Evolutionary conservation across 2,888 invertebrate species (phyloP).

Genomic region (Chrysolina haemoptera): DNA sequence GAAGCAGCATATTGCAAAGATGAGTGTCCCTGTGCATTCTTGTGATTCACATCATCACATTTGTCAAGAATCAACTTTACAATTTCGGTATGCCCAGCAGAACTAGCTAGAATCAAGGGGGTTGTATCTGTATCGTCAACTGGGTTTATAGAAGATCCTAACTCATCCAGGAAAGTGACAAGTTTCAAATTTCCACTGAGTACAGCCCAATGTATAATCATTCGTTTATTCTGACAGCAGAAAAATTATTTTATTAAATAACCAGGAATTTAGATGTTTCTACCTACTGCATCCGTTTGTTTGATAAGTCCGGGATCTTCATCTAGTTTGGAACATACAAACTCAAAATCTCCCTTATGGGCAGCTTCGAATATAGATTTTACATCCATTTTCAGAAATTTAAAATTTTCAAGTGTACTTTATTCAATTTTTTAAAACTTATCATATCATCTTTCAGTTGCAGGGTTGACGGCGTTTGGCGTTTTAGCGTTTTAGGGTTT

Average conservation of each 20-base stretch:
- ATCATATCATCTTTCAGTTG: neutral
- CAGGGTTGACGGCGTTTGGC: neutral
- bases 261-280: neutral
- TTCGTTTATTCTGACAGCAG: constrained; percentile 76
- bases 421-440: neutral
- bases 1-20: constrained; percentile 90
- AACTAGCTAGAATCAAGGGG: constrained; percentile 85
- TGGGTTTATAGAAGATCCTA: constrained; percentile 79
- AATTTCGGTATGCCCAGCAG: constrained; percentile 81
- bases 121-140: constrained; percentile 84
- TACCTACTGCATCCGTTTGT: constrained; percentile 72
- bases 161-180: constrained; percentile 78
- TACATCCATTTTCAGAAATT: constrained; percentile 47
- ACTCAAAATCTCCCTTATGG: constrained; percentile 80
- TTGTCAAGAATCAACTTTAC: constrained; percentile 78
- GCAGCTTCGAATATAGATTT: constrained; percentile 76
- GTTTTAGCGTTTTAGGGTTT: no score
- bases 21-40: constrained; percentile 83
- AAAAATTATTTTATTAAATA: constrained; percentile 15
- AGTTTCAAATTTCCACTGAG: constrained; percentile 84
- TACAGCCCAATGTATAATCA: constrained; percentile 86
- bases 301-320: constrained; percentile 72
- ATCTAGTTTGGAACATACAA: constrained; percentile 76
- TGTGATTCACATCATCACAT: constrained; percentile 82
- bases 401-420: neutral